Percentiles rank a stretch among this genome's conserved stretches.
Evolutionary conservation across 2,888 invertebrate species (phyloP).

Genomic region (Eudemis profundana): DNA sequence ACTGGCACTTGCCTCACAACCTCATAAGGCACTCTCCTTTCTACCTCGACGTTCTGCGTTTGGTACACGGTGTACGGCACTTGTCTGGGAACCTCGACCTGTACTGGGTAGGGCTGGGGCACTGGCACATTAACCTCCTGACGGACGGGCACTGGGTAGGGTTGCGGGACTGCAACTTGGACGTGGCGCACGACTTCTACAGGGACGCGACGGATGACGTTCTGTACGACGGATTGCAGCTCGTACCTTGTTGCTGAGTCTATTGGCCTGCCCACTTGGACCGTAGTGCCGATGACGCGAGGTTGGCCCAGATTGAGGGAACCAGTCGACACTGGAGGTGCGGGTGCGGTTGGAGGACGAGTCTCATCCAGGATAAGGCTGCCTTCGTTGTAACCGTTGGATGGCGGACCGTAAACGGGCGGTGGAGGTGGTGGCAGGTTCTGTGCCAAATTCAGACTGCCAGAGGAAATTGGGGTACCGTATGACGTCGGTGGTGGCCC

Average conservation of each 20-base stretch:
- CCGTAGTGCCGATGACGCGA: slow-evolving; percentile 47
- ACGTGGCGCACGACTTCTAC: slow-evolving; percentile 78
- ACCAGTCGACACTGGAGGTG: slow-evolving; percentile 25
- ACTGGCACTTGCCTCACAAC: slow-evolving; percentile 75
- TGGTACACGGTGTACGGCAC: slow-evolving; percentile 80
- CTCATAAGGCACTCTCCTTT: slow-evolving; percentile 75
- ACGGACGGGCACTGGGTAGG: slow-evolving; percentile 74
- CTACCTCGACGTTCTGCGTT: slow-evolving; percentile 75
- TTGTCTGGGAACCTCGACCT: slow-evolving; percentile 75
- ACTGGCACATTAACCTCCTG: slow-evolving; percentile 77
- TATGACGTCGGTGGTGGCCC: slow-evolving; percentile 56
- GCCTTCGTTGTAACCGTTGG: slow-evolving; percentile 36
- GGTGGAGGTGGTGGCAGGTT: slow-evolving; percentile 32
- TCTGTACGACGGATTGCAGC: slow-evolving; percentile 77
- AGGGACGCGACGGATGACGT: slow-evolving; percentile 75
- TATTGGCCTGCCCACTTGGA: slow-evolving; percentile 51
- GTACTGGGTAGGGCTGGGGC: slow-evolving; percentile 79
- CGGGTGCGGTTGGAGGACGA: slow-evolving; percentile 20
- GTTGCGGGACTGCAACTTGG: slow-evolving; percentile 72
- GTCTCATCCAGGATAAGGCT: slow-evolving; percentile 42
- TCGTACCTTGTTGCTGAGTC: slow-evolving; percentile 68
- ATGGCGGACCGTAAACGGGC: slow-evolving; percentile 29
- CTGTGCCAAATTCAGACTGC: slow-evolving; percentile 41
- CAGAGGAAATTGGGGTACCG: slow-evolving; percentile 52
- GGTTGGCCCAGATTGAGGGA: slow-evolving; percentile 54